phyloP scores from a whole-genome alignment of 2,888 invertebrate genomes.

The Ectemnius continuus region DNA sequence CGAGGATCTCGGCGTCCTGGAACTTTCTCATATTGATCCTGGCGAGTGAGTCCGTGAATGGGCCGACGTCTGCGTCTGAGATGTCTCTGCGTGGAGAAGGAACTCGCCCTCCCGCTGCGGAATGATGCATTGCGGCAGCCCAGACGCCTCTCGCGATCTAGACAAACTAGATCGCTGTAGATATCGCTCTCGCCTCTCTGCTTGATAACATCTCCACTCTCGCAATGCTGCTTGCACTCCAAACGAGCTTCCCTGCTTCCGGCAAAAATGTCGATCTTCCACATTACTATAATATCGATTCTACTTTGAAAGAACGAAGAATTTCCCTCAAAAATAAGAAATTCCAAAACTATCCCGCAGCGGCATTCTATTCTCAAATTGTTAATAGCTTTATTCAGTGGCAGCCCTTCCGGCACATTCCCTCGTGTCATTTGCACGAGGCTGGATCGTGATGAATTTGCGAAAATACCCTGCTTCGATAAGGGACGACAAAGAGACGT shows the following conservation, averaged over 20 bases:
- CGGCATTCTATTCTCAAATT: too few species aligned
- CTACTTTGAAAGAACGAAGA: too few species aligned
- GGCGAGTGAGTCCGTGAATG: conserved; percentile 40
- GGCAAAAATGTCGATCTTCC: too few species aligned
- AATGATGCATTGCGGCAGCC: conserved; percentile 64
- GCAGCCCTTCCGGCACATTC: neutral
- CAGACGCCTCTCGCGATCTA: conserved; percentile 31
- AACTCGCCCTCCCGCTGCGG: conserved; percentile 29
- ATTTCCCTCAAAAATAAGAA: too few species aligned
- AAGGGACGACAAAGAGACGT: conserved; percentile 24
- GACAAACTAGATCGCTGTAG: conserved; percentile 28
- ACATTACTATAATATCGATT: too few species aligned
- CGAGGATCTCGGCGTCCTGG: conserved; percentile 42
- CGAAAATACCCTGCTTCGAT: conserved; percentile 15
- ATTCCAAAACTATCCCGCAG: too few species aligned
- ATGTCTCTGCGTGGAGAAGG: conserved; percentile 41
- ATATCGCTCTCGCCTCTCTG: conserved; percentile 15
- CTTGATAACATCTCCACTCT: neutral
- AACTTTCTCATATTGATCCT: conserved; percentile 57
- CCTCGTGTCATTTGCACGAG: neutral
- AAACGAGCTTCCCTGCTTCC: too few species aligned
- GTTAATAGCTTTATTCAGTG: too few species aligned
- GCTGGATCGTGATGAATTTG: conserved; percentile 12
- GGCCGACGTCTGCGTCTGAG: conserved; percentile 55
- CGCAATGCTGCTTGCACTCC: too few species aligned